Conservation (phyloP, 2,113 vertebrate genomes). For the Peucedramus taeniatus region DNA sequence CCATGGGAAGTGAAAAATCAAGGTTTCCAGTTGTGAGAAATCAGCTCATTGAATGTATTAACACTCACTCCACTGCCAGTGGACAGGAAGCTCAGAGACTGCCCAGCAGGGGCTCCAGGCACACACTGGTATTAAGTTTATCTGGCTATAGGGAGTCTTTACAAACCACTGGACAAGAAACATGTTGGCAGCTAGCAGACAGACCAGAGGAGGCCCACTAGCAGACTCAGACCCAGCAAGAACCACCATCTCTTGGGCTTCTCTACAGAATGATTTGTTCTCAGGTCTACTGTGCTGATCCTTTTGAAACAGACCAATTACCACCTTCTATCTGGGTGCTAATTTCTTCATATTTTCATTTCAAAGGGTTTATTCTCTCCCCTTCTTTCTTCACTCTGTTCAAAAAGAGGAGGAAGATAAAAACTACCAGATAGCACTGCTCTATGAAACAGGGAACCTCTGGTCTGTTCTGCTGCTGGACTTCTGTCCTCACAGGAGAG, state of each 20-base stretch:
- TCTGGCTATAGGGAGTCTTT: neutral
- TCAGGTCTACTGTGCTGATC: neutral
- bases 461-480: neutral
- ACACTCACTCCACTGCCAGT: neutral
- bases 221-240: neutral
- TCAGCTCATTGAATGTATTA: neutral
- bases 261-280: neutral
- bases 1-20: neutral
- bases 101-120: neutral
- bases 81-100: neutral
- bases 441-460: neutral
- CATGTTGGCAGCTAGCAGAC: neutral
- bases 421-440: neutral
- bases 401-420: neutral
- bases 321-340: neutral
- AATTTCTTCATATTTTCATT: constrained; percentile 16
- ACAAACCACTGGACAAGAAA: neutral
- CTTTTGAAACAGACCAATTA: neutral
- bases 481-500: neutral
- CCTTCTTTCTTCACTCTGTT: neutral
- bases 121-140: neutral
- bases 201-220: neutral
- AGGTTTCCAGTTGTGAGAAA: neutral
- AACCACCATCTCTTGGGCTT: neutral
- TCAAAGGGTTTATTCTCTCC: neutral